These are phyloP conservation scores for Porites australiensis DNA, from an alignment of 64 coral and sea anemone species.

Conservation along the genomic window DNA sequence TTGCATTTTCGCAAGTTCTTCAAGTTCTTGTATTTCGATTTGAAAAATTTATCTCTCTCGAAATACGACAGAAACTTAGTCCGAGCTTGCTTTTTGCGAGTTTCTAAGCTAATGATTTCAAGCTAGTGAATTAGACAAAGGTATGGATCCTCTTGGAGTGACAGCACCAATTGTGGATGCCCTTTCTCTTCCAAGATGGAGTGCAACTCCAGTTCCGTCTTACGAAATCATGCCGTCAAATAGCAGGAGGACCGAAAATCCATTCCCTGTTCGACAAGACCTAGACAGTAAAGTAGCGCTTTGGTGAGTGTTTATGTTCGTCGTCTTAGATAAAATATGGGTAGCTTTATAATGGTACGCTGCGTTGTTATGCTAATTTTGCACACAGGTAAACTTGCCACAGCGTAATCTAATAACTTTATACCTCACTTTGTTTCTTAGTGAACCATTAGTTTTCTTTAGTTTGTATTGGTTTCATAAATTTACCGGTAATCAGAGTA, in stretches of 20 bases:
- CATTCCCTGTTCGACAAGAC: constrained; percentile 82
- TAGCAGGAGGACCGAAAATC: constrained; percentile 15
- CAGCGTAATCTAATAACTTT: background rate
- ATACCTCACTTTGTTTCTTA: no score
- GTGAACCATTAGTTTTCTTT: no score
- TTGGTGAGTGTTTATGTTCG: constrained; percentile 52
- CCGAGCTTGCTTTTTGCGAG: background rate
- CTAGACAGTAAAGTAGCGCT: constrained; percentile 82
- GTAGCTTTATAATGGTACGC: background rate
- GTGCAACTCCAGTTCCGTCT: constrained; percentile 52
- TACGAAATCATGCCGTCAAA: constrained; percentile 18
- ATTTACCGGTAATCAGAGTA: no score
- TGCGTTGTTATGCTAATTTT: background rate
- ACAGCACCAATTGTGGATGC: constrained; percentile 70
- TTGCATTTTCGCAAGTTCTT: no score
- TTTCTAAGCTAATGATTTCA: background rate
- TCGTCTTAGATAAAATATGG: background rate
- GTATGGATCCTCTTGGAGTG: constrained; percentile 92
- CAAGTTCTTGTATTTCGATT: no score
- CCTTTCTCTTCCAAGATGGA: constrained; percentile 83
- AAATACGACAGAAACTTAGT: background rate
- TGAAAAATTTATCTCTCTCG: background rate
- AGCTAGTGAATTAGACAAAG: constrained; percentile 62
- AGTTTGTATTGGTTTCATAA: no score
- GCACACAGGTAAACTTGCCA: background rate